These are phyloP conservation scores for Lasioglossum marginatum DNA, from an alignment of 2,888 invertebrate genomes.

Conservation along the genomic window DNA sequence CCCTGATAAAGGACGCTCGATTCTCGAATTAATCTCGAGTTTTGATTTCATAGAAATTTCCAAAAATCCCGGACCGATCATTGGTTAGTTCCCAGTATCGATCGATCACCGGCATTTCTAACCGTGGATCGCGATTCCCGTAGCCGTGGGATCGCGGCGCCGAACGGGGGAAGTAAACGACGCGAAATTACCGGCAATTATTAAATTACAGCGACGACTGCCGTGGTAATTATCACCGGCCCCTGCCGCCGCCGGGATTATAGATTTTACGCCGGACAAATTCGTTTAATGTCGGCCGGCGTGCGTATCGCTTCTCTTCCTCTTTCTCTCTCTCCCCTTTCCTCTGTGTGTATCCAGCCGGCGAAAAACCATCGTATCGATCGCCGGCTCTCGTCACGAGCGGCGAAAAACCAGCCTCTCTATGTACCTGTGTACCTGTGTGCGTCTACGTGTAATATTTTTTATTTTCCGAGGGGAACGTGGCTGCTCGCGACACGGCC, in stretches of 20 bases:
- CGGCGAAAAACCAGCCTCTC: slow-evolving; percentile 12
- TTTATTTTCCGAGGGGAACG: not conserved
- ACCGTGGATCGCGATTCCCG: not conserved
- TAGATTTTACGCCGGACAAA: slow-evolving; percentile 66
- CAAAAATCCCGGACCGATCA: not conserved
- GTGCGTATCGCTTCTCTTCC: not conserved
- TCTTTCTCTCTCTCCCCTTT: not conserved
- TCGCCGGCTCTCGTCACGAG: slow-evolving; percentile 43
- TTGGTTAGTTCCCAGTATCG: not conserved
- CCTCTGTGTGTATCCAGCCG: not conserved
- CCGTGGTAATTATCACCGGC: slow-evolving; percentile 62
- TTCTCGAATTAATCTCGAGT: not conserved
- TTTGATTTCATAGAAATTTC: not conserved
- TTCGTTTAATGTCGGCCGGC: slow-evolving; percentile 49
- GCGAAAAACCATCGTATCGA: slow-evolving; percentile 47
- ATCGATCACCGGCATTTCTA: not conserved
- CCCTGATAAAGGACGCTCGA: not conserved
- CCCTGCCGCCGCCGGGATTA: slow-evolving; percentile 47
- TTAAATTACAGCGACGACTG: slow-evolving; percentile 67
- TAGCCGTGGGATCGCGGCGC: not conserved
- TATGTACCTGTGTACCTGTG: not conserved
- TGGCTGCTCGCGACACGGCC: slow-evolving; percentile 5
- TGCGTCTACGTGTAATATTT: not conserved
- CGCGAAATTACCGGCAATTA: slow-evolving; percentile 66
- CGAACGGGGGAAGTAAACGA: slow-evolving; percentile 62